These are phyloP conservation scores for Murina feae DNA, from an alignment of 2,113 vertebrate genomes.

Conservation along the genomic window DNA sequence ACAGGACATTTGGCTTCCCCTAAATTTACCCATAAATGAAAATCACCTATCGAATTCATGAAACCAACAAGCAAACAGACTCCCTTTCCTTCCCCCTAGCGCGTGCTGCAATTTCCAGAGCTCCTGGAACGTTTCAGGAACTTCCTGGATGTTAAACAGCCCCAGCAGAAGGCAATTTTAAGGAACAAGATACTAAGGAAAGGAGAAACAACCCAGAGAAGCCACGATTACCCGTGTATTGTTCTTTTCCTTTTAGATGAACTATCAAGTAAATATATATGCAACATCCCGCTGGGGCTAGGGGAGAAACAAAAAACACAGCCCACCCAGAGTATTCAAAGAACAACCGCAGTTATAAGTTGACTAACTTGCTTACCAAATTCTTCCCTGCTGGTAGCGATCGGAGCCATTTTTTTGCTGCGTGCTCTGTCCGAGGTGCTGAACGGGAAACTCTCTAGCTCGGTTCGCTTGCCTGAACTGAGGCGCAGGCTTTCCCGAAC, in stretches of 20 bases:
- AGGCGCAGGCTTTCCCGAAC: background rate
- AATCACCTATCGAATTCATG: conserved; percentile 14
- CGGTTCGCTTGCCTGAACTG: background rate
- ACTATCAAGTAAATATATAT: background rate
- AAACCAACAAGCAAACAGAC: conserved; percentile 27
- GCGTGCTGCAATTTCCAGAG: conserved; percentile 35
- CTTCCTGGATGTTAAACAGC: conserved; percentile 48
- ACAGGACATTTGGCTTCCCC: background rate
- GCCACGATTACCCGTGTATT: background rate
- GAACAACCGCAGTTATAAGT: conserved; percentile 16
- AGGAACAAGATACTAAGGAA: background rate
- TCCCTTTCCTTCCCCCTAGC: background rate
- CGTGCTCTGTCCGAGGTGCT: conserved; percentile 85
- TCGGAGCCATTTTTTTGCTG: conserved; percentile 89
- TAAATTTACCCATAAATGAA: conserved; percentile 4
- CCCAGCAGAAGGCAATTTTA: background rate
- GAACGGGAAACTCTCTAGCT: conserved; percentile 67
- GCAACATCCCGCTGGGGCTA: background rate
- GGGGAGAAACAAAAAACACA: background rate
- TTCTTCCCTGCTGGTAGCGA: conserved; percentile 83
- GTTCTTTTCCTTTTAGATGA: conserved; percentile 38
- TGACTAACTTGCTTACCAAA: conserved; percentile 86
- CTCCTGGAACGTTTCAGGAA: conserved; percentile 35
- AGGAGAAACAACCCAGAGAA: background rate
- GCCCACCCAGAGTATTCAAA: background rate